Percentiles rank a stretch among this genome's conserved stretches.
phyloP scores from a whole-genome alignment of 1,140 invertebrate genomes.

The Steinernema feltiae region DNA sequence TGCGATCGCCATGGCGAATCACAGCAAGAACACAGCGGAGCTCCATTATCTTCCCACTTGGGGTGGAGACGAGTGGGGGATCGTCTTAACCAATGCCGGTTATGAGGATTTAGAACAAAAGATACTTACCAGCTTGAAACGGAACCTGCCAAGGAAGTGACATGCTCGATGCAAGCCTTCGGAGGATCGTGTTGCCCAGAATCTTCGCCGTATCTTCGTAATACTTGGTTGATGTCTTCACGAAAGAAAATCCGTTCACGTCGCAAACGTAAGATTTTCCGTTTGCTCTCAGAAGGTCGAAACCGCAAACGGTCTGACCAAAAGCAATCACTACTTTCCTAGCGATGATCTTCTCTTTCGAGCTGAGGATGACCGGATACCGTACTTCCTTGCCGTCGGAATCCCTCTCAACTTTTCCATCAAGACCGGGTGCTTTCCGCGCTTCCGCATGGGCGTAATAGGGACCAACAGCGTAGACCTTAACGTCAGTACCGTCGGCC shows the following conservation, averaged over 20 bases:
- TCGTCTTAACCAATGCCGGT: conserved; percentile 76
- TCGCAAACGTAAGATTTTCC: conserved; percentile 92
- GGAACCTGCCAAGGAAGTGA: conserved; percentile 62
- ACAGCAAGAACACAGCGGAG: conserved; percentile 93
- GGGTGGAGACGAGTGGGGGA: conserved; percentile 95
- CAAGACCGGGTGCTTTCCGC: conserved; percentile 76
- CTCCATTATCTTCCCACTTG: conserved; percentile 99
- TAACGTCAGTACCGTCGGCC: conserved; percentile 90
- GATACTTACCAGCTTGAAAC: conserved; percentile 37
- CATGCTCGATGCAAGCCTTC: conserved; percentile 42
- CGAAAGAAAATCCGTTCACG: conserved; percentile 99
- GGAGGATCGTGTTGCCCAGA: conserved; percentile 63
- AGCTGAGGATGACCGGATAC: conserved; percentile 93
- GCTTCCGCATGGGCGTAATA: conserved; percentile 99
- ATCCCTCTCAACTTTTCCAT: conserved; percentile 94
- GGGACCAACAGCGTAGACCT: conserved; percentile 86
- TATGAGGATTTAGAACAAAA: conserved; percentile 76
- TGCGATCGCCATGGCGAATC: conserved; percentile 93
- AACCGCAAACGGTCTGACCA: conserved; percentile 98
- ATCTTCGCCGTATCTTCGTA: conserved; percentile 99
- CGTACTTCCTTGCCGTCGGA: conserved; percentile 96
- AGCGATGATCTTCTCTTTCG: conserved; percentile 97
- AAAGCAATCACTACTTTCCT: conserved; percentile 94
- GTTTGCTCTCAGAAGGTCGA: conserved; percentile 92
- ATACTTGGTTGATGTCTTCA: conserved; percentile 98